A percentile compares a stretch with the other conserved stretches of the same genome.
These are phyloP conservation scores for Dynastes grantii DNA, from an alignment of 2,888 invertebrate genomes.

Conservation along the genomic window DNA sequence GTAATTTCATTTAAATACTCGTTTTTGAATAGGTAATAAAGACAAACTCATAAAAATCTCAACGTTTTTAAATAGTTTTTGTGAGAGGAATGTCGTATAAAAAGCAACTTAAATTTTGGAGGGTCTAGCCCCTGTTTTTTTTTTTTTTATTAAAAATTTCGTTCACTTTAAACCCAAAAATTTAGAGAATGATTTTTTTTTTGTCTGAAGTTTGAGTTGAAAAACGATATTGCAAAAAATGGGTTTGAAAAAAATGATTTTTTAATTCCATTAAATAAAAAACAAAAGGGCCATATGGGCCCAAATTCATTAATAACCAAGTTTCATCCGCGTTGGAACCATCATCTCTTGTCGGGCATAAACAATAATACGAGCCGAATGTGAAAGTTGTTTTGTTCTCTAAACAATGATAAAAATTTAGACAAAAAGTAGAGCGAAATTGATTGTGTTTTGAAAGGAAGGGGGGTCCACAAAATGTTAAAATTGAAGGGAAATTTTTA, in stretches of 20 bases:
- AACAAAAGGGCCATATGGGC: neutral
- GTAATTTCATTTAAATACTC: too few relatives aligned
- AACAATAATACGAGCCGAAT: neutral
- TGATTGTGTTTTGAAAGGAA: slow-evolving; percentile 51
- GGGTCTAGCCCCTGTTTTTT: too few relatives aligned
- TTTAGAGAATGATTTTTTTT: too few relatives aligned
- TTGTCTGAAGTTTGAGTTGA: neutral
- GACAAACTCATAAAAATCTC: too few relatives aligned
- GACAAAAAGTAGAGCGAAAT: slow-evolving; percentile 42
- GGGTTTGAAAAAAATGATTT: too few relatives aligned
- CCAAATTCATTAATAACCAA: slow-evolving; percentile 10
- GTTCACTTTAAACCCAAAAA: too few relatives aligned
- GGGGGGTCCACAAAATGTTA: slow-evolving; percentile 42
- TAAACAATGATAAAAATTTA: too few relatives aligned
- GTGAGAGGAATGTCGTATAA: too few relatives aligned
- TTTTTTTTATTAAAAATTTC: too few relatives aligned
- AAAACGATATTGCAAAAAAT: neutral
- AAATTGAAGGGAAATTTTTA: slow-evolving; percentile 35
- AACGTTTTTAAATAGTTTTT: too few relatives aligned
- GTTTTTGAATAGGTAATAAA: too few relatives aligned
- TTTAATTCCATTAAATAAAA: neutral
- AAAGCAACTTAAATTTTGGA: too few relatives aligned
- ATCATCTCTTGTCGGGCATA: neutral
- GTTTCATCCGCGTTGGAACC: neutral
- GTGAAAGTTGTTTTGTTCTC: slow-evolving; percentile 43